A percentile compares a stretch with the other conserved stretches of the same genome.
Conservation (phyloP, 1,140 invertebrate genomes). For the Drosophila biarmipes region DNA sequence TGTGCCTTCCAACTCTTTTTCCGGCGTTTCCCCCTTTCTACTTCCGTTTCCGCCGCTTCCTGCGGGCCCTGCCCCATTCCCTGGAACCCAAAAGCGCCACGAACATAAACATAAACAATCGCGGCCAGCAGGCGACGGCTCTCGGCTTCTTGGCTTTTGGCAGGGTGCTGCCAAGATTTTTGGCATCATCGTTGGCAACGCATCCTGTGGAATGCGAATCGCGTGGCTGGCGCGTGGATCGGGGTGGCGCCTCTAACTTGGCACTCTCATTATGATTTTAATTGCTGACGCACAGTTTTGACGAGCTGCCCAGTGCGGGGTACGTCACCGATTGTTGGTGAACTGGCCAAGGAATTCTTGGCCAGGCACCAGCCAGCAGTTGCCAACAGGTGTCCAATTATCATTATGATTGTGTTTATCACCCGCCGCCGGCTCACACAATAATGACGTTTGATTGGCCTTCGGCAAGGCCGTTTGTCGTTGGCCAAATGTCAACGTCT, state of each 20-base stretch:
- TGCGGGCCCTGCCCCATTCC: slow-evolving; percentile 1
- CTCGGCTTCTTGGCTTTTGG: slow-evolving; percentile 3
- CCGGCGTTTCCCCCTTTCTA: not conserved
- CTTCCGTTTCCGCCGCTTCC: not conserved
- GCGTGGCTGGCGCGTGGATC: slow-evolving; percentile 61
- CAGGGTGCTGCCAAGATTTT: slow-evolving; percentile 64
- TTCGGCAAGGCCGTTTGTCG: slow-evolving; percentile 64
- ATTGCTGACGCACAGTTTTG: slow-evolving; percentile 83
- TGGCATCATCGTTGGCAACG: slow-evolving; percentile 72
- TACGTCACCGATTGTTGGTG: slow-evolving; percentile 76
- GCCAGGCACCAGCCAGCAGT: slow-evolving; percentile 46
- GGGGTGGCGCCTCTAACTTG: slow-evolving; percentile 61
- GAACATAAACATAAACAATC: slow-evolving; percentile 74
- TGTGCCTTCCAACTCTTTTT: not conserved
- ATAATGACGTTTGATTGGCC: slow-evolving; percentile 76
- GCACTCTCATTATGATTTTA: slow-evolving; percentile 83
- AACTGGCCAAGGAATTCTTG: slow-evolving; percentile 67
- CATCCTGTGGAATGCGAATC: slow-evolving; percentile 70
- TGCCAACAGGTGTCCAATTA: slow-evolving; percentile 76
- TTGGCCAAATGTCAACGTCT: slow-evolving; percentile 74
- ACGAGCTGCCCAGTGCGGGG: slow-evolving; percentile 74
- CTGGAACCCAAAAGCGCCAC: slow-evolving; percentile 29
- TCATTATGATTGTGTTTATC: slow-evolving; percentile 64
- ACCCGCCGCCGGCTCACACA: slow-evolving; percentile 18
- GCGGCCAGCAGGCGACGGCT: slow-evolving; percentile 39